A percentile compares a stretch with the other conserved stretches of the same genome.
phyloP scores from a whole-genome alignment of 2,888 invertebrate species.

The Agrenia bidenticulata region DNA sequence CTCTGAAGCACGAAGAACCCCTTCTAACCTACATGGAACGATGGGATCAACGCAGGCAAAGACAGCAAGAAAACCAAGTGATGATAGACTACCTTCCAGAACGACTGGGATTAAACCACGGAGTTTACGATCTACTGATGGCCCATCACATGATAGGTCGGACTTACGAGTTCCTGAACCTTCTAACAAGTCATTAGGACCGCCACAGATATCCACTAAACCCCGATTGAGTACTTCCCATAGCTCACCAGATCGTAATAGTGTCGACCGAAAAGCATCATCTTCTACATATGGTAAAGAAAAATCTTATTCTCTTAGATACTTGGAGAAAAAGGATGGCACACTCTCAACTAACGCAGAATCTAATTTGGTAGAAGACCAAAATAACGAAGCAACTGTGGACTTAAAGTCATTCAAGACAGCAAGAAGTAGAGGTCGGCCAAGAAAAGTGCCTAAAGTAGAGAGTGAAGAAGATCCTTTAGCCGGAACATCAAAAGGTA shows the following conservation, averaged over 20 bases:
- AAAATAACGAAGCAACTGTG: too few species aligned
- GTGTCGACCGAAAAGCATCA: neutral
- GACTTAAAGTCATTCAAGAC: too few species aligned
- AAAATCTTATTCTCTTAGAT: neutral
- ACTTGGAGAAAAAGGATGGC: neutral
- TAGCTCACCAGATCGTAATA: neutral
- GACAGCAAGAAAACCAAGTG: too few species aligned
- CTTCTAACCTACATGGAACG: too few species aligned
- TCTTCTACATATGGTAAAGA: neutral
- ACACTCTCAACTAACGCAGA: neutral
- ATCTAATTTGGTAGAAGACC: too few species aligned
- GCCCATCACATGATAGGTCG: too few species aligned
- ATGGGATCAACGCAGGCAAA: too few species aligned
- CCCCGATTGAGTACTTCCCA: neutral
- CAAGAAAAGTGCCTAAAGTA: constrained; percentile 1
- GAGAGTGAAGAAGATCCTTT: neutral
- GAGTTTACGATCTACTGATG: neutral
- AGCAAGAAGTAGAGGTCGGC: neutral
- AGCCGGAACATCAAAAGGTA: neutral
- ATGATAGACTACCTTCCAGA: too few species aligned
- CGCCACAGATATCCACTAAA: too few species aligned
- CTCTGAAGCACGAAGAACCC: too few species aligned
- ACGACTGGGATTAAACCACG: neutral
- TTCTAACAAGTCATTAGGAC: too few species aligned
- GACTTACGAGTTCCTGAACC: too few species aligned